phyloP scores from a whole-genome alignment of 2,888 invertebrate species.

The Caenorhabditis sulstoni region DNA sequence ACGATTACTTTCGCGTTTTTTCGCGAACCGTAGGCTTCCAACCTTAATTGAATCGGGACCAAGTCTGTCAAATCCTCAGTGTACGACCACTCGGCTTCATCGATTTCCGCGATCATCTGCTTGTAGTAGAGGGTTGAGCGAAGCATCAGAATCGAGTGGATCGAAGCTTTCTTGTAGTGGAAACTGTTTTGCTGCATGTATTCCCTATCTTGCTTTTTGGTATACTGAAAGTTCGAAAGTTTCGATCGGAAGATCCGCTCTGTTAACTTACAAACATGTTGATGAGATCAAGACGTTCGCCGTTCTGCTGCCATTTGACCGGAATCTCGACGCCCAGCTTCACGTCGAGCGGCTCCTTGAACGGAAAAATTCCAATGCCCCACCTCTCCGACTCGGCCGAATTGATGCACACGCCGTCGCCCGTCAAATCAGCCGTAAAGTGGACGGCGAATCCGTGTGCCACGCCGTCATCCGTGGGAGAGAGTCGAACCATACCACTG shows the following conservation, averaged over 20 bases:
- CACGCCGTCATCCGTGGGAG: constrained; percentile 8
- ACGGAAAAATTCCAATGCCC: constrained; percentile 63
- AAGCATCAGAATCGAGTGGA: constrained; percentile 29
- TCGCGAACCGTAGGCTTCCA: not conserved
- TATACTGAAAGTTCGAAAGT: constrained; percentile 13
- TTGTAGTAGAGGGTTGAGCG: constrained; percentile 39
- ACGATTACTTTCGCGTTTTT: constrained; percentile 1
- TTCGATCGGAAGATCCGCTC: too few species aligned
- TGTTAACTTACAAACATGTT: constrained; percentile 36
- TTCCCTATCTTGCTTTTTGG: constrained; percentile 5
- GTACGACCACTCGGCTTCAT: not conserved
- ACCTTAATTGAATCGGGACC: constrained; percentile 15
- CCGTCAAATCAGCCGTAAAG: constrained; percentile 40
- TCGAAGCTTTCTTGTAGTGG: constrained; percentile 12
- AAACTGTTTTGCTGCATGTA: not conserved
- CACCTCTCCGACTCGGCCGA: constrained; percentile 39
- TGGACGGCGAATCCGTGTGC: constrained; percentile 50
- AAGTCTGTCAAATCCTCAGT: constrained; percentile 4
- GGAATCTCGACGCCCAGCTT: not conserved
- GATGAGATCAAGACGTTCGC: constrained; percentile 27
- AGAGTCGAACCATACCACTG: not conserved
- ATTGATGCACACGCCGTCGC: constrained; percentile 10
- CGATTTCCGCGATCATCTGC: constrained; percentile 32
- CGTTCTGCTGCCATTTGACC: constrained; percentile 1
- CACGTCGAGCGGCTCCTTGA: constrained; percentile 41